Percentiles rank a stretch among this genome's conserved stretches.
These are phyloP conservation scores for Megaustenia siamemsis DNA, from an alignment of 2,888 invertebrate species.

Conservation along the genomic window DNA sequence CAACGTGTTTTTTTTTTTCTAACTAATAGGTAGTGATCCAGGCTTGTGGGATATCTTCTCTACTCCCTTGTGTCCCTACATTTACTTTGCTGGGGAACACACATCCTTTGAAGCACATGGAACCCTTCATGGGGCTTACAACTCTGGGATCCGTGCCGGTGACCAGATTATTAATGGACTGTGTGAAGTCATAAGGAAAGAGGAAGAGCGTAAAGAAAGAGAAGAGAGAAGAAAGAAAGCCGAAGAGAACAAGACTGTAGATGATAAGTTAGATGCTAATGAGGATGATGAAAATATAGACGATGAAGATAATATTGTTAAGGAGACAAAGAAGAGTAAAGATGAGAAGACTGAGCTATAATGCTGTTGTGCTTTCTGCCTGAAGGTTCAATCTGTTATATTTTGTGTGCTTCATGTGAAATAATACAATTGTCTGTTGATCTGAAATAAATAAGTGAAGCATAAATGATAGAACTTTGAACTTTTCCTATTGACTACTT, in stretches of 20 bases:
- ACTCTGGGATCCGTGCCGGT: slow-evolving; percentile 62
- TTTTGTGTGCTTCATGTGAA: too few relatives aligned
- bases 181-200: slow-evolving; percentile 34
- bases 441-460: too few relatives aligned
- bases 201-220: slow-evolving; percentile 28
- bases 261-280: background rate
- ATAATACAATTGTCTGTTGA: too few relatives aligned
- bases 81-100: slow-evolving; percentile 73
- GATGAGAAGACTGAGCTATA: slow-evolving; percentile 13
- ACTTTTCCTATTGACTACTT: too few relatives aligned
- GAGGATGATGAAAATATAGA: slow-evolving; percentile 15
- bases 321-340: background rate
- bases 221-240: slow-evolving; percentile 16
- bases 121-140: slow-evolving; percentile 69
- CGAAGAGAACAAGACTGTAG: slow-evolving; percentile 16
- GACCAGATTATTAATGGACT: slow-evolving; percentile 39
- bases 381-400: too few relatives aligned
- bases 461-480: too few relatives aligned
- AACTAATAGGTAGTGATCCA: slow-evolving; percentile 35
- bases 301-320: slow-evolving; percentile 14
- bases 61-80: slow-evolving; percentile 68
- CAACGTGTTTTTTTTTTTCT: background rate
- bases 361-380: background rate
- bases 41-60: slow-evolving; percentile 63
- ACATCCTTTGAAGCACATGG: slow-evolving; percentile 64